These are phyloP conservation scores for Apistogramma diplotaenia DNA, from an alignment of 2,113 vertebrate species.

Conservation along the genomic window DNA sequence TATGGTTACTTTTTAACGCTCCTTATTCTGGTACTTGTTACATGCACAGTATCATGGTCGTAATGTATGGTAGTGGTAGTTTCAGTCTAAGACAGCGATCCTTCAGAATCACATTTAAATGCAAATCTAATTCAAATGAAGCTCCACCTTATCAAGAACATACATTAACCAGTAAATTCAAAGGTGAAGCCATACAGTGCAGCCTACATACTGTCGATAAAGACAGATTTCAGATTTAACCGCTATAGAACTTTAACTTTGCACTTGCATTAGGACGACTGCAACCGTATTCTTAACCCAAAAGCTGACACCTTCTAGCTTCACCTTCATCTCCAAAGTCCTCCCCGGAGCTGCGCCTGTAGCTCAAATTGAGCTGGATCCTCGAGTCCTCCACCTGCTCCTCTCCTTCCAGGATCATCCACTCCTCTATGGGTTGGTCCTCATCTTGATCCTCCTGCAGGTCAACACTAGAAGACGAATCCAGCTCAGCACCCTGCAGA, in stretches of 20 bases:
- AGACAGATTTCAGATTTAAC: neutral
- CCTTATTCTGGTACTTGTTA: neutral
- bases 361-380: conserved; percentile 66
- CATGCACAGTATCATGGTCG: neutral
- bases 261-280: neutral
- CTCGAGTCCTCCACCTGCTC: conserved; percentile 52
- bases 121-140: neutral
- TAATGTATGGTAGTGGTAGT: neutral
- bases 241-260: rapidly evolving
- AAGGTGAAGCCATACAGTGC: neutral
- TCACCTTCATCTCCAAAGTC: conserved; percentile 46
- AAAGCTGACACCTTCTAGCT: neutral
- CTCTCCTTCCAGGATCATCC: conserved; percentile 69
- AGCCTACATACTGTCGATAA: neutral
- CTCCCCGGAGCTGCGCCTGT: conserved; percentile 37
- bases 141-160: neutral
- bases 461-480: neutral
- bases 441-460: conserved; percentile 5
- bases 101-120: neutral
- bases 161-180: neutral
- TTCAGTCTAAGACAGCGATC: neutral
- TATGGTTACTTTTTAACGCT: neutral
- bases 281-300: neutral
- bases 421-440: conserved; percentile 58
- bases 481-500: neutral